Conservation (phyloP, 2,113 vertebrate genomes). For the Paracyprichromis sp. region DNA sequence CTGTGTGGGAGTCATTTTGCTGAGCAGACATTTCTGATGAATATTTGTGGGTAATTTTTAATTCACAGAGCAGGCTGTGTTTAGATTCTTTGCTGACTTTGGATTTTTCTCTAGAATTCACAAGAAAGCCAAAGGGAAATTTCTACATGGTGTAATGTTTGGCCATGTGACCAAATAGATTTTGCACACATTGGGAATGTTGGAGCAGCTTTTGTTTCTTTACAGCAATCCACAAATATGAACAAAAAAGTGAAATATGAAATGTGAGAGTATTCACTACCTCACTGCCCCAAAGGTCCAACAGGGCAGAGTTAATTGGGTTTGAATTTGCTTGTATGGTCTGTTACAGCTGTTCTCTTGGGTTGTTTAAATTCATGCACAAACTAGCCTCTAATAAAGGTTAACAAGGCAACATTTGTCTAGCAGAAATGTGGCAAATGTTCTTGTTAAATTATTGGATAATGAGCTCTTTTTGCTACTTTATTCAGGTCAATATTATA, state of each 20-base stretch:
- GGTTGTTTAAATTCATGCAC: neutral
- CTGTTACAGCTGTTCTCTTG: neutral
- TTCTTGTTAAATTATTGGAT: neutral
- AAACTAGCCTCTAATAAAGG: neutral
- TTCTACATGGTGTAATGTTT: accelerated
- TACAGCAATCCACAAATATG: neutral
- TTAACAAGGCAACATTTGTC: neutral
- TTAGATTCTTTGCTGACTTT: neutral
- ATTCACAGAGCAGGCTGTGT: neutral
- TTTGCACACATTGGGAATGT: neutral
- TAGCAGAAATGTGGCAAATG: neutral
- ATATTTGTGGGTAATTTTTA: neutral
- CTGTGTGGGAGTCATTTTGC: neutral
- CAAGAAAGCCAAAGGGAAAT: neutral
- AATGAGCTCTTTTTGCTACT: neutral
- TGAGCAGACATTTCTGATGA: neutral
- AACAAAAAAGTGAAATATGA: neutral
- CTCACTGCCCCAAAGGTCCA: slow-evolving; percentile 48
- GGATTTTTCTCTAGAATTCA: neutral
- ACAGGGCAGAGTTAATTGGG: neutral
- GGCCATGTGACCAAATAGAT: neutral
- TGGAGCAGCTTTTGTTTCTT: neutral
- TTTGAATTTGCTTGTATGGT: neutral
- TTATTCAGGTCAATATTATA: accelerated
- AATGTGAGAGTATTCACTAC: neutral